phyloP scores from a whole-genome alignment of 2,797 vertebrate species.

The Kryptopterus vitreolus region DNA sequence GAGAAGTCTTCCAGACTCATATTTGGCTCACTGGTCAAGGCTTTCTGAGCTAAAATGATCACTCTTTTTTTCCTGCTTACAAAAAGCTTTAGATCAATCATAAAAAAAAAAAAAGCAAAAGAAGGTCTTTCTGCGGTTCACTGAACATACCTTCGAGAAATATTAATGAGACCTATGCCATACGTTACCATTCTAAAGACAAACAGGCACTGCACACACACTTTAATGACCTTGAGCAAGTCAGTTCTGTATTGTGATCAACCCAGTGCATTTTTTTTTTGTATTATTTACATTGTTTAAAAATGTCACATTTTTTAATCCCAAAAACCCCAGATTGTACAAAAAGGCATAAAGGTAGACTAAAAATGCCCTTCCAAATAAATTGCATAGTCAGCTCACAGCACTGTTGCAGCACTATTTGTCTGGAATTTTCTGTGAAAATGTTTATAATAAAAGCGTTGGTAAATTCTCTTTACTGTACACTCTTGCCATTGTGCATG shows the following conservation, averaged over 20 bases:
- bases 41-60: background rate
- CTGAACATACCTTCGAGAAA: background rate
- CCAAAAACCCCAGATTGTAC: background rate
- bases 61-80: background rate
- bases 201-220: constrained; percentile 2
- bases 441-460: background rate
- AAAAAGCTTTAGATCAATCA: background rate
- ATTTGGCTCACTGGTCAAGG: too few relatives aligned
- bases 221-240: constrained; percentile 26
- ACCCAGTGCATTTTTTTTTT: background rate
- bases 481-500: background rate
- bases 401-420: background rate
- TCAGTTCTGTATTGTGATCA: constrained; percentile 10
- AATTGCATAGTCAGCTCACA: background rate
- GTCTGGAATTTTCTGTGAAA: background rate
- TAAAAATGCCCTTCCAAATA: constrained; percentile 11
- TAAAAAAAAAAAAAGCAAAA: background rate
- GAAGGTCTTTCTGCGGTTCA: constrained; percentile 1
- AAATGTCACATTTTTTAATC: background rate
- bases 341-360: background rate
- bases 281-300: background rate
- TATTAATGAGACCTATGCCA: background rate
- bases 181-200: background rate
- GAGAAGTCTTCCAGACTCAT: too few relatives aligned
- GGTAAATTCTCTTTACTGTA: background rate